A percentile compares a stretch with the other conserved stretches of the same genome.
These are phyloP conservation scores for Albula glossodonta DNA, from an alignment of 2,113 vertebrate species.

Conservation along the genomic window DNA sequence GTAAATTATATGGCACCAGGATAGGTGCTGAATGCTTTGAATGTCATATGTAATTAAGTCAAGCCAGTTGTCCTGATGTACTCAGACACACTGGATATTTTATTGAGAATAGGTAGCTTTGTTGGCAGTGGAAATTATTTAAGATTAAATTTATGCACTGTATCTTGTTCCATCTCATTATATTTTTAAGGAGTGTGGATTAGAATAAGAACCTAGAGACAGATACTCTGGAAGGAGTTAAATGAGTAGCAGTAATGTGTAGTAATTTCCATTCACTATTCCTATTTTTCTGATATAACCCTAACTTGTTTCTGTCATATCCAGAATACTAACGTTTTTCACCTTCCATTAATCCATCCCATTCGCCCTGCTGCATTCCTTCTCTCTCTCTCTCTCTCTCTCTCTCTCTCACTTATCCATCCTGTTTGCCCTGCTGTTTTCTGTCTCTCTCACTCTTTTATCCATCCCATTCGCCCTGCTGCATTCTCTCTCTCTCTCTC, in stretches of 20 bases:
- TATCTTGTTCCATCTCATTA: too few relatives aligned
- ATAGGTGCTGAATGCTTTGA: too few relatives aligned
- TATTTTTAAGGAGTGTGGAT: too few relatives aligned
- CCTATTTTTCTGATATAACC: too few relatives aligned
- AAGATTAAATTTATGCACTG: too few relatives aligned
- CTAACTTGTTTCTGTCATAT: background rate
- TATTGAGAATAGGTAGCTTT: background rate
- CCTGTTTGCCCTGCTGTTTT: background rate
- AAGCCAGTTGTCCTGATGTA: background rate
- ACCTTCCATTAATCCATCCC: too few relatives aligned
- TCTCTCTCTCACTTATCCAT: background rate
- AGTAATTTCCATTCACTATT: too few relatives aligned
- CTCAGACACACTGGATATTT: background rate
- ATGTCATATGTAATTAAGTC: background rate
- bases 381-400: background rate
- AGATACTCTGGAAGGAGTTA: too few relatives aligned
- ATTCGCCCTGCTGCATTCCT: background rate
- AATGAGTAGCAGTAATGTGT: too few relatives aligned
- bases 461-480: background rate
- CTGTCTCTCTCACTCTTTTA: background rate
- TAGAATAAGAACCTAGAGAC: too few relatives aligned
- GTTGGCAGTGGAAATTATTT: background rate
- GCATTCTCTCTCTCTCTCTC: background rate
- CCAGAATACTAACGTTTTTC: background rate
- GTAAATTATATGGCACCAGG: too few relatives aligned